Evolutionary conservation across 2,113 vertebrate species (phyloP), one percentile per base, ranked within the genome.

Genomic region (Chamaetylas fuelleborni): DNA sequence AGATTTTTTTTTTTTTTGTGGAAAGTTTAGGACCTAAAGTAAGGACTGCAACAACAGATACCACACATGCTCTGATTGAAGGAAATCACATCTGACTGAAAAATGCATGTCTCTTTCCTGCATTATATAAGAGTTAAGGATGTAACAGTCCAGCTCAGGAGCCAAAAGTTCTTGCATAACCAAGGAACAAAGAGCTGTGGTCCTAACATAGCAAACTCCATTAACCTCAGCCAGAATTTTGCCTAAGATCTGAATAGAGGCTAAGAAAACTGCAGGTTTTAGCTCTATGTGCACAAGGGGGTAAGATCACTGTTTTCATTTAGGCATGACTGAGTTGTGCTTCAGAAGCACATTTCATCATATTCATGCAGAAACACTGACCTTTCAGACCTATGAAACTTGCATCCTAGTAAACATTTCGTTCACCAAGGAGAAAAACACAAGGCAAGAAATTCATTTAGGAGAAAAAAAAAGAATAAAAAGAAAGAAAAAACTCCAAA

Each of bases 391-490:
- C 47, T 76, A 24, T 25, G 65, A 95, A 94, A 24, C 80, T 86
- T 87, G 5, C 34, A 69, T 77, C 91, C n/a, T 62, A 62, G 73
- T 50, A 67, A 93, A 69, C 24, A 66, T 42, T 69, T 62, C 16
- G 19, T 88, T 78, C 38, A 95, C 62, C 33, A 86, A 92, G 71
- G 62, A 94, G 38, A 16, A 93, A 95, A 92, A 81, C 33, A 58
- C 11, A n/a, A 95, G 11, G 24, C 51, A 85, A 79, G 28, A 67
- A 81, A 83, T 64, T 65, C 8, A 69, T 70, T 66, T 61, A 12
- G 14, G 12, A 16, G 1, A 0, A 0, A n/a, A 43, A 65, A 9
- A 4, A 2, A 0, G 19, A 78, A 6, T 10, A 57, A 36, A 53
- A 20, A 36, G 33, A 89, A 45, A 8, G n/a, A 22, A 61, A 31